Evolutionary conservation across 2,797 vertebrate genomes (phyloP).

Genomic region (Otus scops): DNA sequence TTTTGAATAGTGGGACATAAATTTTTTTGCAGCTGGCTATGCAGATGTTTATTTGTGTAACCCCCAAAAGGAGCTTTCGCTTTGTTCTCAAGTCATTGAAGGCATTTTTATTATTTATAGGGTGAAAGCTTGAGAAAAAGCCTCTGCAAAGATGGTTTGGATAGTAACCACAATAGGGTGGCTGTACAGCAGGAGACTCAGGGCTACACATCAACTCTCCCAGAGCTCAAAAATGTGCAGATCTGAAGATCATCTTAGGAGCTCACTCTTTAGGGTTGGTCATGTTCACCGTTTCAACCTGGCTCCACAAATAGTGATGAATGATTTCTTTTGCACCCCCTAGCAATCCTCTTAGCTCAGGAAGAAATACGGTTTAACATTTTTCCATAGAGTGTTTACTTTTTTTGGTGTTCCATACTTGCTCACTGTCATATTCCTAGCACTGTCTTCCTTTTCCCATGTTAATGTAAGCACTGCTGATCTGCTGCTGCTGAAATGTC

Average conservation of each 20-base stretch:
- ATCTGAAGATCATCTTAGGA: not conserved
- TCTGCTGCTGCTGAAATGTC: not conserved
- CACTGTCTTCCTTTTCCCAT: not conserved
- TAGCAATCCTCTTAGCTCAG: not conserved
- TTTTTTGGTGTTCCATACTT: not conserved
- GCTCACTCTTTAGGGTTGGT: not conserved
- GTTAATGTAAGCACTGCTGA: not conserved
- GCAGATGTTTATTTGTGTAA: not conserved
- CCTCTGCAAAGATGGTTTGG: not conserved
- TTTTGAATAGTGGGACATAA: not conserved
- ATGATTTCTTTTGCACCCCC: not conserved
- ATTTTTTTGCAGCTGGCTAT: not conserved
- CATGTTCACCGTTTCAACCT: not conserved
- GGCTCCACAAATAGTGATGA: not conserved
- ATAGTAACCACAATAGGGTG: not conserved
- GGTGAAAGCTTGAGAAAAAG: not conserved
- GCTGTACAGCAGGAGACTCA: not conserved
- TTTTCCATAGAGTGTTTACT: not conserved
- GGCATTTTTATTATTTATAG: not conserved
- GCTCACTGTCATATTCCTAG: not conserved
- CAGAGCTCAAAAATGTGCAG: not conserved
- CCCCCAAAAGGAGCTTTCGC: not conserved
- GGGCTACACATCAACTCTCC: not conserved
- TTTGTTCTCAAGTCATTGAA: not conserved
- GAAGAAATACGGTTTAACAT: not conserved